These are phyloP conservation scores for Cataglyphis altisquamis DNA, from an alignment of 2,888 invertebrate species.

Conservation along the genomic window DNA sequence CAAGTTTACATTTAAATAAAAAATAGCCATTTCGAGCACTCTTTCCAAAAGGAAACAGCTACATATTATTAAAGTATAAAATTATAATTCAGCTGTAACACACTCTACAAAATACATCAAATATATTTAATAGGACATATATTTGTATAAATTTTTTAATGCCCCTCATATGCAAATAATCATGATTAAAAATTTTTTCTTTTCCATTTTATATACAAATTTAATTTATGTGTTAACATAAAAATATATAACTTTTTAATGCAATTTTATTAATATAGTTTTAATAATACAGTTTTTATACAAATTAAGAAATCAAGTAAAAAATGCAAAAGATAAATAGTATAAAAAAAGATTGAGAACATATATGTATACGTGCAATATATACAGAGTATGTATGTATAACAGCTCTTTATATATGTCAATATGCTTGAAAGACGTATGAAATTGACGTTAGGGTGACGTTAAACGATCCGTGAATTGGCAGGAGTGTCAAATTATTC, in stretches of 20 bases:
- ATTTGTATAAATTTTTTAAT: background rate
- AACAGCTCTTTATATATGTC: slow-evolving; percentile 3
- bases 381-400: background rate
- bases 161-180: background rate
- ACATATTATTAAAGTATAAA: background rate
- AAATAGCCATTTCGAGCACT: background rate
- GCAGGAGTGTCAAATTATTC: slow-evolving; percentile 40
- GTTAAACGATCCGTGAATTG: slow-evolving; percentile 45
- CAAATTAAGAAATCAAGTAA: background rate
- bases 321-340: background rate
- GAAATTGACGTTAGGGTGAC: slow-evolving; percentile 30
- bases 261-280: no score
- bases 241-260: background rate
- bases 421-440: background rate
- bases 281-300: no score
- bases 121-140: background rate
- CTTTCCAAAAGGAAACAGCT: background rate
- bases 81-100: background rate
- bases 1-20: background rate
- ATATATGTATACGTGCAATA: background rate
- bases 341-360: background rate
- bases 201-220: background rate
- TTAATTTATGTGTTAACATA: background rate
- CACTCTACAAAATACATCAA: background rate
- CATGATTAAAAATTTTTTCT: background rate